These are phyloP conservation scores for Strigamia crassipes DNA, from an alignment of 2,888 invertebrate species.

Conservation along the genomic window DNA sequence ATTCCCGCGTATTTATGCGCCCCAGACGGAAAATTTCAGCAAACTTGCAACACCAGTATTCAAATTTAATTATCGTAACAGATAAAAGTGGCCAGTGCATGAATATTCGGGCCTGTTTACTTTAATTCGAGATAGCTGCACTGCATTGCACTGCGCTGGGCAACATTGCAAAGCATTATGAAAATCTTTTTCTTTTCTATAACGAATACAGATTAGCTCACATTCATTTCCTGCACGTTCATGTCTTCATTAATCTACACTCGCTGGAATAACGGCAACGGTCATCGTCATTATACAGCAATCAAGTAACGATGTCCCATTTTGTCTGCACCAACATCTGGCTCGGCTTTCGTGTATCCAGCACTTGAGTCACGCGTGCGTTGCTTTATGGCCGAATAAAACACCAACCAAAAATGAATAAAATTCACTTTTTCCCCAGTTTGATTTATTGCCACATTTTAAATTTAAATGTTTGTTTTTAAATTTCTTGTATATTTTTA, in stretches of 20 bases:
- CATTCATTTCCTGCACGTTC: slow-evolving; percentile 1
- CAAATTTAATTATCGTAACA: too few relatives aligned
- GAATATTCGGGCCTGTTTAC: too few relatives aligned
- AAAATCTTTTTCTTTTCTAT: background rate
- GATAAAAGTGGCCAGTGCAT: too few relatives aligned
- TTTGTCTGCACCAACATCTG: background rate
- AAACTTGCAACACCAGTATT: too few relatives aligned
- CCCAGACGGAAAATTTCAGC: too few relatives aligned
- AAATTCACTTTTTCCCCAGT: background rate
- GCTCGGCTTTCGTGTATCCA: background rate
- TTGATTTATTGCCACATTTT: background rate
- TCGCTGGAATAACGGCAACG: background rate
- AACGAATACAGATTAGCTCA: background rate
- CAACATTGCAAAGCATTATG: background rate
- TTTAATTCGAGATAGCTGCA: too few relatives aligned
- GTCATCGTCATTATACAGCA: slow-evolving; percentile 25
- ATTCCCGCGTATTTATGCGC: too few relatives aligned
- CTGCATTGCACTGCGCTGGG: too few relatives aligned
- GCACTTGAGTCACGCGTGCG: background rate
- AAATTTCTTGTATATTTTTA: background rate
- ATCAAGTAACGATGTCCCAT: slow-evolving; percentile 14
- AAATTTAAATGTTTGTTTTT: background rate
- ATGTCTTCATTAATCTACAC: slow-evolving; percentile 15
- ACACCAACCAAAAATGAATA: background rate
- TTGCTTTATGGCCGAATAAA: background rate